Base-by-base conservation (phyloP, 2,888 invertebrate genomes). In the Portevinia maculata region DNA sequence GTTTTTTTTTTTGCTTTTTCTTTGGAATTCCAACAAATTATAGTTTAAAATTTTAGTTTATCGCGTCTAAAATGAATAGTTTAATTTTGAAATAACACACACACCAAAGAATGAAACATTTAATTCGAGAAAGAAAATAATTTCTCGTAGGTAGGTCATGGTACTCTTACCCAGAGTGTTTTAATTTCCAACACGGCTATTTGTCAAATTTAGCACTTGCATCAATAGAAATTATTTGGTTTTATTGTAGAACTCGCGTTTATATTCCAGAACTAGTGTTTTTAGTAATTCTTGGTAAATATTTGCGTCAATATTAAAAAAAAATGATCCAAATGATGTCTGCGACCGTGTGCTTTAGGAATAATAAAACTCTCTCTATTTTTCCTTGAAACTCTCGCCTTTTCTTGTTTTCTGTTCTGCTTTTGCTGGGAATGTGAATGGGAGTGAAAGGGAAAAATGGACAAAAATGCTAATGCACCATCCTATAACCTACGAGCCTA, bases 361-460 rank as follows among this genome's bases (percentile, higher is more conserved):
- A 81, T 70, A 75, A 70, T 75, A 69, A 81, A 64, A 81, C 57
- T 34, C 30, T 44, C 21, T 62, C 62, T 60, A 73, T 76, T 69
- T 69, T 69, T 76, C 76, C 62, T 75, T 67, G 62, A 69, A 74
- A 79, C 59, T 69, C 60, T 75, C 64, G 70, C 70, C 64, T 81
- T 75, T 81, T 70, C 67, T 74, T 57, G 75, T 69, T 79, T 74
- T 74, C 59, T 70, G 44, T 75, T 64, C 75, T 69, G 67, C 67
- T 76, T 76, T 53, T 76, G 76, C 60, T 69, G 69, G 60, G 48
- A 76, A 69, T 69, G 64, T 64, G 67, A 81, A 81, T 70, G 69
- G 37, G 81, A 70, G 81, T 75, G 75, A 81, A 70, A 81, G 64
- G 75, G 75, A 81, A 81, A 79, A 75, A 79, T 79, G 24, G 69